Conservation (phyloP, 2,888 invertebrate species). For the Cremastobaeus sp. region DNA sequence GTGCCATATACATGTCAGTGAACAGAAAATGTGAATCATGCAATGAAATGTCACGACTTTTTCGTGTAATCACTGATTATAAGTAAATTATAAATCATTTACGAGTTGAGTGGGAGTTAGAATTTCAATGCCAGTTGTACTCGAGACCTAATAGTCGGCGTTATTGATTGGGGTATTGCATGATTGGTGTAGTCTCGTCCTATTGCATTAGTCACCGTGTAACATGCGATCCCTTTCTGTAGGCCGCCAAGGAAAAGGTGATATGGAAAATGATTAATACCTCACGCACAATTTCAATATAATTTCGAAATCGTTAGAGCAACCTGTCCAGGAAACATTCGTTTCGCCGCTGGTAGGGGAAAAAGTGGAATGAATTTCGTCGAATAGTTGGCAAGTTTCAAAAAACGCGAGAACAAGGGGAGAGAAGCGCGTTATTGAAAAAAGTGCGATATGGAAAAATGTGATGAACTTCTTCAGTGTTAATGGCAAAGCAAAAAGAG, state of each 20-base stretch:
- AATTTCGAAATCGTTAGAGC: too few relatives aligned
- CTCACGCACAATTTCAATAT: slow-evolving; percentile 39
- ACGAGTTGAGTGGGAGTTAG: too few relatives aligned
- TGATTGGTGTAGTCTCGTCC: slow-evolving; percentile 75
- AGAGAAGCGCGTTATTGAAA: background rate
- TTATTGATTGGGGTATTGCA: slow-evolving; percentile 77
- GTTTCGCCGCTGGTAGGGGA: background rate
- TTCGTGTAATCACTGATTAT: slow-evolving; percentile 56
- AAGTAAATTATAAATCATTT: slow-evolving; percentile 51
- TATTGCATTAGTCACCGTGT: slow-evolving; percentile 70
- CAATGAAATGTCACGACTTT: too few relatives aligned
- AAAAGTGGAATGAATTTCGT: slow-evolving; percentile 11
- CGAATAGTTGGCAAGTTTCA: too few relatives aligned
- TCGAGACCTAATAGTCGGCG: slow-evolving; percentile 68
- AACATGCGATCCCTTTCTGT: slow-evolving; percentile 67
- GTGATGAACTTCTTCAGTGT: slow-evolving; percentile 50
- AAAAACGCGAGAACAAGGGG: background rate
- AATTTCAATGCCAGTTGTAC: slow-evolving; percentile 64
- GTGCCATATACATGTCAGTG: too few relatives aligned
- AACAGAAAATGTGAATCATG: too few relatives aligned
- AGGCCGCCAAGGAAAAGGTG: background rate
- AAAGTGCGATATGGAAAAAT: slow-evolving; percentile 45
- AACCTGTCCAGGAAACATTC: slow-evolving; percentile 2
- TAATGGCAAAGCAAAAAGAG: slow-evolving; percentile 56
- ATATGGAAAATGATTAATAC: slow-evolving; percentile 3